Conservation (phyloP, 2,888 invertebrate species). For the Chloroclysta siterata region DNA sequence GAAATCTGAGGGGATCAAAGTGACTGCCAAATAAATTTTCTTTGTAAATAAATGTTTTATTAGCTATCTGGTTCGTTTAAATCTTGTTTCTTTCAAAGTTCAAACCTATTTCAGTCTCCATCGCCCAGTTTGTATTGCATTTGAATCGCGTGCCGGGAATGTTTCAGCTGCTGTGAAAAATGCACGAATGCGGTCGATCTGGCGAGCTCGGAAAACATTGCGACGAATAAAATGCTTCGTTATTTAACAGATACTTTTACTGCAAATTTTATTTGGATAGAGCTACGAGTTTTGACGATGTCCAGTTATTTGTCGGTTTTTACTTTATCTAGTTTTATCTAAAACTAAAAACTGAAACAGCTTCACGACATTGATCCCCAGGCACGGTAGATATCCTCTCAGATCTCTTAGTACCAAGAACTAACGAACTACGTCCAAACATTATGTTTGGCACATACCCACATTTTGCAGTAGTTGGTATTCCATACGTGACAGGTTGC, state of each 20-base stretch:
- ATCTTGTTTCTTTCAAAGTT: not conserved
- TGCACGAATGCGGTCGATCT: slow-evolving; percentile 12
- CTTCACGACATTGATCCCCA: too few relatives aligned
- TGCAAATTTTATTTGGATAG: slow-evolving; percentile 4
- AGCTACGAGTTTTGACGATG: not conserved
- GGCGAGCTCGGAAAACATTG: slow-evolving; percentile 4
- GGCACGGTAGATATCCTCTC: too few relatives aligned
- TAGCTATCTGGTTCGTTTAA: too few relatives aligned
- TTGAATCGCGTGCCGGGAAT: not conserved
- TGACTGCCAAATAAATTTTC: too few relatives aligned
- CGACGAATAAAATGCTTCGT: slow-evolving; percentile 10
- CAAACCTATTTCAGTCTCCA: not conserved
- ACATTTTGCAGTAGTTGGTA: too few relatives aligned
- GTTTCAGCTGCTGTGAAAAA: slow-evolving; percentile 7
- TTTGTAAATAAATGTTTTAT: too few relatives aligned
- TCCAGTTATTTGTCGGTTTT: not conserved
- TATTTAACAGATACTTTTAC: slow-evolving; percentile 13
- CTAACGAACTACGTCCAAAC: too few relatives aligned
- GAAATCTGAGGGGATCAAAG: too few relatives aligned
- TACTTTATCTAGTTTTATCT: not conserved
- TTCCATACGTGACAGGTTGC: too few relatives aligned
- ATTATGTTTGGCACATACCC: too few relatives aligned
- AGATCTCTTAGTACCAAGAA: too few relatives aligned
- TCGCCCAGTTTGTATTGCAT: not conserved
- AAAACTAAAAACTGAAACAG: too few relatives aligned